Evolutionary conservation across 2,888 invertebrate genomes (phyloP), one percentile per base, ranked within the genome.

Genomic region (Seira musarum): DNA sequence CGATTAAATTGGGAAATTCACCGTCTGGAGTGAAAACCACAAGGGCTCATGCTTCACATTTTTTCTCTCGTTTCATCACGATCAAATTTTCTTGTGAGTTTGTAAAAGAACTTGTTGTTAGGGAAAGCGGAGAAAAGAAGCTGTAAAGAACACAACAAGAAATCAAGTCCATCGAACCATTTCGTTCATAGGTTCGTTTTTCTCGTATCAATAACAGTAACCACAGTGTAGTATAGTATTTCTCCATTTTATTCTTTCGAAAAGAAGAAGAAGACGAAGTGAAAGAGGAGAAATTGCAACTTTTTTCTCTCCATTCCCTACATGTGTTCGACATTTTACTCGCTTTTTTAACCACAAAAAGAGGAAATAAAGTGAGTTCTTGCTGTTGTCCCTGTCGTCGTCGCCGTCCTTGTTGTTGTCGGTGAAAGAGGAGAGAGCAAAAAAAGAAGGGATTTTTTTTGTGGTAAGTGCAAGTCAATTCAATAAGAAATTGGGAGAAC

Each of bases 401-500:
- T 5, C 61, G 35, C 15, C 24, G n/a, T 69, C 24, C 25, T 69
- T 69, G 57, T 57, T 17, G 69, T 53, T 68, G 68, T 25, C 3
- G 68, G n/a, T 17, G 53, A 22, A 21, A 21, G 21, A 13, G 21
- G 71, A 64, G 71, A 63, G 24, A 35, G 46, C 19, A 17, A 71
- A 35, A 61, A 71, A 35, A 30, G 30, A 8, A 30, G 17, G 21
- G 17, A 21, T 64, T n/a, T 65, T 35, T 8, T 21, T 22, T 40
- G 61, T 35, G 64, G 70, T 49, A 72, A 72, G 71, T 72, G 61
- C 19, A 72, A 72, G 71, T 72, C 71, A 72, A 72, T 72, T 72
- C 71, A 72, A 72, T 72, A 72, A 64, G 71, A 64, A 72, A 24
- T 60, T 60, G 19, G 21, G 21, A 60, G 60, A 53, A 53, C 53